These are phyloP conservation scores for Nannobrachium achirus DNA, from an alignment of 2,113 vertebrate genomes.

Conservation along the genomic window DNA sequence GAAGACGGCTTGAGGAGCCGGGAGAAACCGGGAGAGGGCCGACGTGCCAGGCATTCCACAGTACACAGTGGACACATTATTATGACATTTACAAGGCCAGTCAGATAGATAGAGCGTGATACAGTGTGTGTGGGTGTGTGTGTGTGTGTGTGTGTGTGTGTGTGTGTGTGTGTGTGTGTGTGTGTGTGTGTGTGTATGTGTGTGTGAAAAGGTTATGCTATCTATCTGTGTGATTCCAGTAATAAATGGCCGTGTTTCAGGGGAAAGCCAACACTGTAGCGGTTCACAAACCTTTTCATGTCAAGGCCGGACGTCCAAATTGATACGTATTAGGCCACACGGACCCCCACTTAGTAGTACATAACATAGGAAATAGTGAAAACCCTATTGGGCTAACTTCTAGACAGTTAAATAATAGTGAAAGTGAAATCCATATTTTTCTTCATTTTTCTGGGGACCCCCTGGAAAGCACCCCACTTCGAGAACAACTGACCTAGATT, in stretches of 20 bases:
- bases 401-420: too few species aligned
- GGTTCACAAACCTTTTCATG: too few species aligned
- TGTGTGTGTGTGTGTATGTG: slow-evolving; percentile 26
- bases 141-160: slow-evolving; percentile 35
- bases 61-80: slow-evolving; percentile 79
- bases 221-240: slow-evolving; percentile 32
- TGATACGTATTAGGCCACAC: too few species aligned
- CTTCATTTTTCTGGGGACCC: too few species aligned
- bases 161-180: slow-evolving; percentile 38
- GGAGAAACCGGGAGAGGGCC: slow-evolving; percentile 49
- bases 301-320: too few species aligned
- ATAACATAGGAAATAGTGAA: too few species aligned
- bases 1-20: slow-evolving; percentile 70
- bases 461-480: too few species aligned
- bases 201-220: slow-evolving; percentile 50
- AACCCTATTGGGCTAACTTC: too few species aligned
- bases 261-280: slow-evolving; percentile 1
- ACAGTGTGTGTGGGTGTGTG: slow-evolving; percentile 25
- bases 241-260: background rate
- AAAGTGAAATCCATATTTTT: too few species aligned
- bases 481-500: background rate
- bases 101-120: slow-evolving; percentile 60
- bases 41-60: slow-evolving; percentile 77
- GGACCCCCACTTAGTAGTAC: too few species aligned
- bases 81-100: slow-evolving; percentile 75